Base-by-base conservation (phyloP, 2,888 invertebrate genomes). In the Leucophora obtusa region DNA sequence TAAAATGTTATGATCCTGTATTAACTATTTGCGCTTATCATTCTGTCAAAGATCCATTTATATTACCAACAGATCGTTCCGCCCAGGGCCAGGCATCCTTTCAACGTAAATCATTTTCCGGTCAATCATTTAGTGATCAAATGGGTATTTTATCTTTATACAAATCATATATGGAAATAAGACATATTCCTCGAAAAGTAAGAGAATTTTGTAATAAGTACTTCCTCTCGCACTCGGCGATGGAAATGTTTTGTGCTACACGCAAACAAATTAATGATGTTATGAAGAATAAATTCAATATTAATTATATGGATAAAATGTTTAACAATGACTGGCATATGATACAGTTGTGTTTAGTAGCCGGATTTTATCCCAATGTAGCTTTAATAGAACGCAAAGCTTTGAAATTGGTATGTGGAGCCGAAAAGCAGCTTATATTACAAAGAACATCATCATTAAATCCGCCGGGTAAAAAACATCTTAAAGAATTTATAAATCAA, bases 1-100 rank as follows among this genome's bases (percentile, higher is more conserved):
- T 98, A 83, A 96, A 96, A 89, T 99, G 99, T 89, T 91, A 98
- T 43, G 97, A 98, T 89, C 98, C 98, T 1, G 92, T 99, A 35
- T 91, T 97, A 71, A 98, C 98, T 1, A 95, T 99, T 51, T 96
- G 96, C 0, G 96, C 97, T 87, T 93, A 94, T 83, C 92, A 98
- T 83, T 95, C 97, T 0, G 92, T 92, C 15, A 92, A 95, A 83
- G 96, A 96, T 89, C 96, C 96, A 0, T 96, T 96, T 87, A 91
- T 94, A 79, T 91, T 97, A 77, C 96, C 97, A 2, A 90, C 92
- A 68, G 93, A 94, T 83, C 94, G 95, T 0, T 93, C 93, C 8
- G 84, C 85, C 56, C 85, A 85, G 15, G 92, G 92, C 70, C 92
- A 94, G 84, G 93, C 93, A 0, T 93, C 94, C 15, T 87, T 91